phyloP scores from a whole-genome alignment of 2,113 vertebrate species.

The Entomyzon cyanotis region DNA sequence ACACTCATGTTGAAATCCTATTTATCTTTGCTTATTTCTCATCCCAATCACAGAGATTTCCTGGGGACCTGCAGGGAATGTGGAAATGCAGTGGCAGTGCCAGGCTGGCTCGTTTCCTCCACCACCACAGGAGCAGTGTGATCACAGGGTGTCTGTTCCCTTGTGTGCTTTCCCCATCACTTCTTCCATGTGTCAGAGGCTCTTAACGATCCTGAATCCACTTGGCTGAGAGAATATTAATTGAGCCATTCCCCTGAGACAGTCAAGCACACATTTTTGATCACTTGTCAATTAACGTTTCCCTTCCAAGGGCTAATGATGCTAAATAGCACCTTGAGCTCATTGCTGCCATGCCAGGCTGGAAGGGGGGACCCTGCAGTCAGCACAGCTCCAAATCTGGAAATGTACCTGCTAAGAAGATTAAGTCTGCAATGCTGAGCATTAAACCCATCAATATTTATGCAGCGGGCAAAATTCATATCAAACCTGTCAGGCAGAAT shows the following conservation, averaged over 20 bases:
- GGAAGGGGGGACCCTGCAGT: not conserved
- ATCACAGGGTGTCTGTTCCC: rapidly evolving
- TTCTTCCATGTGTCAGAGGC: not conserved
- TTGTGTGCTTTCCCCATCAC: not conserved
- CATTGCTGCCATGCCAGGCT: rapidly evolving
- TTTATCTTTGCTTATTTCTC: not conserved
- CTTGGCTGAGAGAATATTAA: not conserved
- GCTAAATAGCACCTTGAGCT: not conserved
- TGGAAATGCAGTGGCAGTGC: not conserved
- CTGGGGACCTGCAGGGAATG: not conserved
- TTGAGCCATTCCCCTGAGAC: not conserved
- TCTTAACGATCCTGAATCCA: not conserved
- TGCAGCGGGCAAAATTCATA: not conserved
- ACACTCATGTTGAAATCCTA: not conserved
- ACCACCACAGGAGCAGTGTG: rapidly evolving
- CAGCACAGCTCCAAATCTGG: not conserved
- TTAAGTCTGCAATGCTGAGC: not conserved
- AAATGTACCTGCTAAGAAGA: slow-evolving; percentile 3
- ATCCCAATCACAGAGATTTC: not conserved
- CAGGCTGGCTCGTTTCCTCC: not conserved
- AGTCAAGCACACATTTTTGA: not conserved
- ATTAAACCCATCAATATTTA: slow-evolving; percentile 38
- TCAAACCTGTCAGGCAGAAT: slow-evolving; percentile 1
- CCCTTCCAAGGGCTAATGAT: not conserved
- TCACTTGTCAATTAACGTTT: not conserved